Percentiles rank a stretch among this genome's conserved stretches.
phyloP scores from a whole-genome alignment of 53 echinoderm and acorn worm genomes.

The Arbacia lixula region DNA sequence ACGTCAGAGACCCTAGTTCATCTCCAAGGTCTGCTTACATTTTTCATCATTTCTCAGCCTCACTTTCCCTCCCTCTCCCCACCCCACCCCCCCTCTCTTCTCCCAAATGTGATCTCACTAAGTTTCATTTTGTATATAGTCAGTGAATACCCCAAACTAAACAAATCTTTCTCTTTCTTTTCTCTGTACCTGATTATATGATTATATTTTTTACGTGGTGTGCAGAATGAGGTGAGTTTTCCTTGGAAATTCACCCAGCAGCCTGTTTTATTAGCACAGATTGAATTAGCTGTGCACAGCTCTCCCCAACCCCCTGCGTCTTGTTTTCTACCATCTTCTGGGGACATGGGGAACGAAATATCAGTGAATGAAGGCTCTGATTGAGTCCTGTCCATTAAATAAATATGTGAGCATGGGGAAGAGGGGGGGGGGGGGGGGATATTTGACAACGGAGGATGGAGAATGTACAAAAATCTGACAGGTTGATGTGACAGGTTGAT shows the following conservation, averaged over 20 bases:
- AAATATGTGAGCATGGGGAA: constrained; percentile 40
- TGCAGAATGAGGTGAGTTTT: constrained; percentile 15
- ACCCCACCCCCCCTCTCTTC: neutral
- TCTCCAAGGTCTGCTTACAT: constrained; percentile 29
- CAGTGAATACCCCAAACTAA: too few species aligned
- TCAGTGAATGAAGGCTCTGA: constrained; percentile 26
- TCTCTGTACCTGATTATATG: neutral
- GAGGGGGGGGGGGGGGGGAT: too few species aligned
- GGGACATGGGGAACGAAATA: constrained; percentile 15
- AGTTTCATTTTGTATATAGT: neutral
- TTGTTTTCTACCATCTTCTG: constrained; percentile 22
- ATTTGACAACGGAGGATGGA: too few species aligned
- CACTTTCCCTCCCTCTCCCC: constrained; percentile 8
- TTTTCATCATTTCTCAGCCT: constrained; percentile 6
- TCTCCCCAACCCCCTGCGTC: neutral
- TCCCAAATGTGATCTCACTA: neutral
- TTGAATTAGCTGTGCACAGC: constrained; percentile 39
- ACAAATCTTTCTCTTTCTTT: neutral
- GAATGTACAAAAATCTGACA: too few species aligned
- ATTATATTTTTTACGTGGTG: neutral
- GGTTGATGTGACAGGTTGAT: too few species aligned
- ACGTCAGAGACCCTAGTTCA: constrained; percentile 50
- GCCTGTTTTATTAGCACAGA: constrained; percentile 40
- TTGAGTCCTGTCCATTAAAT: constrained; percentile 10
- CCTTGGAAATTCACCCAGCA: constrained; percentile 17